A percentile compares a stretch with the other conserved stretches of the same genome.
These are phyloP conservation scores for Callipepla californica DNA, from an alignment of 2,113 vertebrate genomes.

Conservation along the genomic window DNA sequence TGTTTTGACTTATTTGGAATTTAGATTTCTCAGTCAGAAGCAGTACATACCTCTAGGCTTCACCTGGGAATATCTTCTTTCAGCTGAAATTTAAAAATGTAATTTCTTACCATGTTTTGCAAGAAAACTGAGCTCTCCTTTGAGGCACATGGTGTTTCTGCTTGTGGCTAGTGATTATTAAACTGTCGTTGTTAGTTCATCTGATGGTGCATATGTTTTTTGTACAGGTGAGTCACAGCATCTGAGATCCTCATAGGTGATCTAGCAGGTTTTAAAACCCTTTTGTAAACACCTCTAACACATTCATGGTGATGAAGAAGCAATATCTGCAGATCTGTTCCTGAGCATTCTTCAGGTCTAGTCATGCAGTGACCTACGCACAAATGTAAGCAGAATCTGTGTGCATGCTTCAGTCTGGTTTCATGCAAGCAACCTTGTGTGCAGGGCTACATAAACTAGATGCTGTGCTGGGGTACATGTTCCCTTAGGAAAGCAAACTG, in stretches of 20 bases:
- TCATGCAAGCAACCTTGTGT: not conserved
- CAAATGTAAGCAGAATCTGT: not conserved
- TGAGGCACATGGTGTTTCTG: not conserved
- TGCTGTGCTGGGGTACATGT: not conserved
- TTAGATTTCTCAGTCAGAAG: not conserved
- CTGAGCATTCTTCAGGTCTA: not conserved
- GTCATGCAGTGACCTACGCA: not conserved
- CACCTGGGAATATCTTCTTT: not conserved
- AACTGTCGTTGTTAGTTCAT: not conserved
- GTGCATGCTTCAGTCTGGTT: not conserved
- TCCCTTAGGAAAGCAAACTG: not conserved
- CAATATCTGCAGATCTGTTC: not conserved
- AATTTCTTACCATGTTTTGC: not conserved
- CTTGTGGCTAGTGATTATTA: not conserved
- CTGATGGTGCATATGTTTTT: rapidly evolving
- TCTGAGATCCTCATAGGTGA: not conserved
- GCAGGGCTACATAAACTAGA: not conserved
- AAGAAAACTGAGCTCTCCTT: not conserved
- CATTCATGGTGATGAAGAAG: not conserved
- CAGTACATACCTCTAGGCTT: not conserved
- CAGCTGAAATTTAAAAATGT: not conserved
- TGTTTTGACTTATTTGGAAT: not conserved
- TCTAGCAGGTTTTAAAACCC: not conserved
- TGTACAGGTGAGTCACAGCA: not conserved
- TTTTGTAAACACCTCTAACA: not conserved